phyloP scores from a whole-genome alignment of 2,888 invertebrate species.

The Synergus laeviventris region DNA sequence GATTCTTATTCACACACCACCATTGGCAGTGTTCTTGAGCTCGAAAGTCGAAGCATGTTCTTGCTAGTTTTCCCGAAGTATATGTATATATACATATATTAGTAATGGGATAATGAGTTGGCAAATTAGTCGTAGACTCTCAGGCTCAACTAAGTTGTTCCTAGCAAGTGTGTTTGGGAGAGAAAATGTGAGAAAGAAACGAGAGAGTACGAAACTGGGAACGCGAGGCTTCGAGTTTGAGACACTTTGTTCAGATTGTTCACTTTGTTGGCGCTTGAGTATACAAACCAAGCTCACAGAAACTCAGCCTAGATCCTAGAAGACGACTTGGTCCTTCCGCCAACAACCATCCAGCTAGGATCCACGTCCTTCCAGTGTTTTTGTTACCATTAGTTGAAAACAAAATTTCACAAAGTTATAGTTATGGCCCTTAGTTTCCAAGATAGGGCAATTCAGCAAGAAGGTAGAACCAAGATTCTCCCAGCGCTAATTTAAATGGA shows the following conservation, averaged over 20 bases:
- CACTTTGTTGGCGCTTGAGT: conserved; percentile 11
- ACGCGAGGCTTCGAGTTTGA: conserved; percentile 5
- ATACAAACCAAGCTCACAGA: conserved; percentile 16
- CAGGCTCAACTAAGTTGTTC: conserved; percentile 10
- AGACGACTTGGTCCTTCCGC: not conserved
- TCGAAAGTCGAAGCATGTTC: conserved; percentile 39
- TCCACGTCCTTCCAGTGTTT: not conserved
- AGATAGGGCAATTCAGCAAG: not conserved
- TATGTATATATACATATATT: not conserved
- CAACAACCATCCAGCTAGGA: not conserved
- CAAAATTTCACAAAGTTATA: not conserved
- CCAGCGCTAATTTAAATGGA: not conserved
- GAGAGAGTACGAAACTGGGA: conserved; percentile 6
- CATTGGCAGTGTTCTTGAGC: conserved; percentile 3
- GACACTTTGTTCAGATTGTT: conserved; percentile 8
- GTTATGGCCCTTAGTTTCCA: not conserved
- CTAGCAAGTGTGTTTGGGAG: not conserved
- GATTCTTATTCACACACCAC: not conserved
- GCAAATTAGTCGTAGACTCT: conserved; percentile 48
- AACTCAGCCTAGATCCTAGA: not conserved
- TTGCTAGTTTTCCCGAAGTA: conserved; percentile 21
- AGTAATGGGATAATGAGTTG: conserved; percentile 46
- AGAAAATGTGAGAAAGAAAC: conserved; percentile 13
- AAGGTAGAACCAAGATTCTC: not conserved
- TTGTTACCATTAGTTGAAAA: not conserved